Conservation (phyloP, 2,797 vertebrate species). For the Uromys caudimaculatus region DNA sequence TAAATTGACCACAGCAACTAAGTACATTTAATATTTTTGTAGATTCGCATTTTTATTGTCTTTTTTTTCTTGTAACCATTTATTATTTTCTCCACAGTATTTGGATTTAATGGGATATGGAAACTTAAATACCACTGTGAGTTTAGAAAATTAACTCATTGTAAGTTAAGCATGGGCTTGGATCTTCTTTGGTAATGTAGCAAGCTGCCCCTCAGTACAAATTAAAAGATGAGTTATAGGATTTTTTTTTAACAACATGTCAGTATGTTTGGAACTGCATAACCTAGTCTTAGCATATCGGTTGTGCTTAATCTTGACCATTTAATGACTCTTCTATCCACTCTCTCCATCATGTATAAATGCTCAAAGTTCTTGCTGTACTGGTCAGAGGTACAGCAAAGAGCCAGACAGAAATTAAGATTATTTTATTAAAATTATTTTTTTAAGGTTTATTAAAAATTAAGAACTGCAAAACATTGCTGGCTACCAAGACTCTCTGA, state of each 20-base stretch:
- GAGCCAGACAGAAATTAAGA: not conserved
- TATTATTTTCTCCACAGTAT: slow-evolving; percentile 41
- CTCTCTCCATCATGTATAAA: not conserved
- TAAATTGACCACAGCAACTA: not conserved
- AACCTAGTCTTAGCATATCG: not conserved
- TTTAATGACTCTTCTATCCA: not conserved
- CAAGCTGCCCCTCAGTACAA: not conserved
- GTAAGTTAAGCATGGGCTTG: slow-evolving; percentile 29
- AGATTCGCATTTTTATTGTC: slow-evolving; percentile 5
- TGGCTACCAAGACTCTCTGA: not conserved
- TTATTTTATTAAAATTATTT: not conserved
- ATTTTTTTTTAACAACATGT: slow-evolving; percentile 6
- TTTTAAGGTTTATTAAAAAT: slow-evolving; percentile 20
- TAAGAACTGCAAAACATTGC: slow-evolving; percentile 16
- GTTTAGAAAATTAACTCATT: slow-evolving; percentile 41
- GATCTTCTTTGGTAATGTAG: slow-evolving; percentile 25
- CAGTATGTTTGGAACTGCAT: slow-evolving; percentile 11
- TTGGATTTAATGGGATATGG: slow-evolving; percentile 4
- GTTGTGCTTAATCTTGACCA: not conserved
- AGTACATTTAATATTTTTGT: slow-evolving; percentile 17
- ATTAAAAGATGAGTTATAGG: not conserved
- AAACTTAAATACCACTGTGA: slow-evolving; percentile 33
- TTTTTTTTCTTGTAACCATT: not conserved
- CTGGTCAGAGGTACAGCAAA: not conserved
- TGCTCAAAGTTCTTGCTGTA: not conserved